Base-by-base conservation (phyloP, 1,140 invertebrate species). In the Penaeus japonicus region DNA sequence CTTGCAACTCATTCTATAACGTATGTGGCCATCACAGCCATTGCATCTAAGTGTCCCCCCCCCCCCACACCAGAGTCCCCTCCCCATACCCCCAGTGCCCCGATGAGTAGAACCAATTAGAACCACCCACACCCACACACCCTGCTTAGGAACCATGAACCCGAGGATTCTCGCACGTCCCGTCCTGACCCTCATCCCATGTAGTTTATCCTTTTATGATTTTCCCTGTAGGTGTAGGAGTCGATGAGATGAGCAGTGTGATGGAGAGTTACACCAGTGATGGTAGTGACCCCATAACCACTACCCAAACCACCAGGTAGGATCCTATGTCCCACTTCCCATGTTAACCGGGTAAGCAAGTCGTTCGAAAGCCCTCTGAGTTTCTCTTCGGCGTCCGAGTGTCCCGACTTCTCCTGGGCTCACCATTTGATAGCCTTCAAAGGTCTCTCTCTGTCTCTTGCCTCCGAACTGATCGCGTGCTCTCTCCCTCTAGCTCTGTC, bases 281-380 rank as follows among this genome's bases (percentile, higher is more conserved):
- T 84, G 82, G 81, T 89, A 89, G 82, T 89, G 87, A 89, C 82
- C 87, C 75, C 54, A 84, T 84, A 27, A 89, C 73, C 80, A 83
- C 87, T 53, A 80, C 87, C 73, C 86, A 88, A 55, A 81, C 80
- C 81, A 89, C 87, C 80, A 89, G 87, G 81, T 84, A 84, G 78
- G 87, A 84, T 53, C 87, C 86, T 57, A 77, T 27, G 54, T 75
- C 62, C 32, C 27, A 17, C 2, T 65, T 4, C 62, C 22, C 27
- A 27, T 65, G 3, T 4, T 65, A 65, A n/a, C 1, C 27, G 27
- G 22, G 62, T 65, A 65, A 65, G 62, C 27, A 4, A n/a, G 57
- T 4, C 22, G 2, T 5, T 65, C 22, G 62, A 65, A 65, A 3
- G 62, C 27, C 5, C 18, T 65, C 18, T 65, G 62, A n/a, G 27